Conservation (phyloP, 2,888 invertebrate species). For the Conchocele bisecta region DNA sequence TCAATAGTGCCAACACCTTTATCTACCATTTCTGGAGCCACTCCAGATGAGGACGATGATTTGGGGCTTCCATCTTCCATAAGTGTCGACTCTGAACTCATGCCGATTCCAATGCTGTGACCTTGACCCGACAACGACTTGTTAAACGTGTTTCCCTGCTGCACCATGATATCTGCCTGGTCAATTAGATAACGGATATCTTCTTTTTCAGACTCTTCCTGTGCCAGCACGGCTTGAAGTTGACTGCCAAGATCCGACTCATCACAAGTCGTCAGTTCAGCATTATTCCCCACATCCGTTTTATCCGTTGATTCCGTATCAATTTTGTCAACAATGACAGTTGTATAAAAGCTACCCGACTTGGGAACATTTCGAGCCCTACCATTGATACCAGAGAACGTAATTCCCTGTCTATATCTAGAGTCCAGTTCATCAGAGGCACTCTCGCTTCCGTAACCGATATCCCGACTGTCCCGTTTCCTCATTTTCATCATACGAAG, state of each 20-base stretch:
- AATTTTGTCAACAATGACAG: constrained; percentile 45
- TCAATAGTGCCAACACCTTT: constrained; percentile 59
- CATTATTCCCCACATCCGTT: constrained; percentile 52
- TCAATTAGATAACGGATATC: constrained; percentile 73
- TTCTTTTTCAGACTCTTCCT: constrained; percentile 58
- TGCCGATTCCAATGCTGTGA: constrained; percentile 40
- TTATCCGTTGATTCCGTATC: constrained; percentile 60
- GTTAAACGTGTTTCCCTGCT: constrained; percentile 53
- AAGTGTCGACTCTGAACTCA: constrained; percentile 21
- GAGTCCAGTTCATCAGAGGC: constrained; percentile 79
- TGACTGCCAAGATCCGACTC: constrained; percentile 49
- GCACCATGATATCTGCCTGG: constrained; percentile 72
- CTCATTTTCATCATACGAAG: constrained; percentile 50
- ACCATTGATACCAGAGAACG: constrained; percentile 55
- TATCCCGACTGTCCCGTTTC: constrained; percentile 69
- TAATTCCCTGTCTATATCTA: constrained; percentile 56
- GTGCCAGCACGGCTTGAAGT: constrained; percentile 43
- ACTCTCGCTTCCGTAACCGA: constrained; percentile 83
- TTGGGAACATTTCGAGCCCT: constrained; percentile 41
- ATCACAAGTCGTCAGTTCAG: constrained; percentile 26
- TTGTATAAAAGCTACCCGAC: constrained; percentile 50
- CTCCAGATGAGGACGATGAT: constrained; percentile 43
- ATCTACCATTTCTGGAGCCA: constrained; percentile 41
- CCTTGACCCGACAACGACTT: constrained; percentile 41
- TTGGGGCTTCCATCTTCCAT: constrained; percentile 39